A percentile compares a stretch with the other conserved stretches of the same genome.
phyloP scores from a whole-genome alignment of 2,113 vertebrate genomes.

The Elanus axillaris region DNA sequence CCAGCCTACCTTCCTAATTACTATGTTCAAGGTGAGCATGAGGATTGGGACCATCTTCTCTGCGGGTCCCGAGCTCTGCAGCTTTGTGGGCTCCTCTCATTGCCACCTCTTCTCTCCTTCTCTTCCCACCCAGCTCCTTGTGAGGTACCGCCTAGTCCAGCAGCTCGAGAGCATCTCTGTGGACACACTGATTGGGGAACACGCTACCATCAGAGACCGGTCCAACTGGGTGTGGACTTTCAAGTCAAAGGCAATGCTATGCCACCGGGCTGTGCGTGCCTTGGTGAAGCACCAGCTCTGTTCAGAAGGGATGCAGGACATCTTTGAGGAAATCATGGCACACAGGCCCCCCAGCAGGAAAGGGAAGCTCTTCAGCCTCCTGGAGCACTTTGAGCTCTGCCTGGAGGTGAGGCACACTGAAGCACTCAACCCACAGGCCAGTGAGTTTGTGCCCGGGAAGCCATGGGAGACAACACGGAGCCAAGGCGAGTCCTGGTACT shows the following conservation, averaged over 20 bases:
- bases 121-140: constrained; percentile 57
- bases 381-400: constrained; percentile 75
- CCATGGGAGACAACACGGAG: neutral
- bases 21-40: constrained; percentile 65
- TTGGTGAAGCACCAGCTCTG: constrained; percentile 65
- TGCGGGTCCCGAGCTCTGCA: neutral
- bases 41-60: neutral
- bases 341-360: constrained; percentile 17
- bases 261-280: constrained; percentile 62
- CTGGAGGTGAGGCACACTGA: constrained; percentile 23
- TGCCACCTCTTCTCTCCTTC: neutral
- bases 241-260: constrained; percentile 63
- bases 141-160: constrained; percentile 55
- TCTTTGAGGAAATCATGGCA: constrained; percentile 71
- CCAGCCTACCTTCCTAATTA: constrained; percentile 71
- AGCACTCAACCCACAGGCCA: constrained; percentile 58
- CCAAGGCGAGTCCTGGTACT: constrained; percentile 28
- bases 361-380: constrained; percentile 68
- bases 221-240: constrained; percentile 62
- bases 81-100: neutral
- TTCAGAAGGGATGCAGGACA: neutral
- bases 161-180: constrained; percentile 56
- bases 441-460: constrained; percentile 61
- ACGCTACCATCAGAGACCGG: constrained; percentile 23
- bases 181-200: constrained; percentile 11